A percentile compares a stretch with the other conserved stretches of the same genome.
Conservation (phyloP, 2,113 vertebrate species). For the Greenwoodochromis staneri region DNA sequence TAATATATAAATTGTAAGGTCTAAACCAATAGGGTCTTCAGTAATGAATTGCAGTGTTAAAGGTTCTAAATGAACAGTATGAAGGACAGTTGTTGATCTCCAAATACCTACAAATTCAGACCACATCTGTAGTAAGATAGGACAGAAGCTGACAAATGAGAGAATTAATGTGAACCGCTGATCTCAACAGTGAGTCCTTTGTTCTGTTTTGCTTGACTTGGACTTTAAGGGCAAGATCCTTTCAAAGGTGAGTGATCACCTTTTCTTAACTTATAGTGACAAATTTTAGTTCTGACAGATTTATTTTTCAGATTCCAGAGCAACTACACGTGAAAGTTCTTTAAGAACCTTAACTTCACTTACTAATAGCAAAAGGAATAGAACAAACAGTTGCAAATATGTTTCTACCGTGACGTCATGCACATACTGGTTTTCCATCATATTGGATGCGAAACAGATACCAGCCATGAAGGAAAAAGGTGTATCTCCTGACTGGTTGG, state of each 20-base stretch:
- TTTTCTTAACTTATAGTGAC: neutral
- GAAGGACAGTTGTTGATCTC: neutral
- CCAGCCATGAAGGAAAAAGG: neutral
- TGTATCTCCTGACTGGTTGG: neutral
- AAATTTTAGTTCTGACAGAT: neutral
- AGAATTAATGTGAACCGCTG: neutral
- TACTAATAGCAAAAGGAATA: neutral
- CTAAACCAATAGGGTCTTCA: neutral
- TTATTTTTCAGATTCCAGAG: neutral
- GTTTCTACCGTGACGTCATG: neutral
- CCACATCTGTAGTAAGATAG: fast-evolving
- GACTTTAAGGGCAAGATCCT: neutral
- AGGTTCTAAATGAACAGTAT: neutral
- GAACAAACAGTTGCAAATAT: neutral
- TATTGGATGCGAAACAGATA: neutral
- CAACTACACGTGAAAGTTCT: neutral
- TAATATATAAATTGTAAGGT: neutral
- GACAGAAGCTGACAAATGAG: neutral
- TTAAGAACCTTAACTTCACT: neutral
- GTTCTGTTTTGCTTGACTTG: neutral
- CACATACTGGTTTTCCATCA: neutral
- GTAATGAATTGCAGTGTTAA: neutral
- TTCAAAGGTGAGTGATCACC: neutral
- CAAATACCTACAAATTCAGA: neutral
- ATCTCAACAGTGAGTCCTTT: neutral